phyloP scores from a whole-genome alignment of 2,113 vertebrate genomes.

The Strigops habroptila region DNA sequence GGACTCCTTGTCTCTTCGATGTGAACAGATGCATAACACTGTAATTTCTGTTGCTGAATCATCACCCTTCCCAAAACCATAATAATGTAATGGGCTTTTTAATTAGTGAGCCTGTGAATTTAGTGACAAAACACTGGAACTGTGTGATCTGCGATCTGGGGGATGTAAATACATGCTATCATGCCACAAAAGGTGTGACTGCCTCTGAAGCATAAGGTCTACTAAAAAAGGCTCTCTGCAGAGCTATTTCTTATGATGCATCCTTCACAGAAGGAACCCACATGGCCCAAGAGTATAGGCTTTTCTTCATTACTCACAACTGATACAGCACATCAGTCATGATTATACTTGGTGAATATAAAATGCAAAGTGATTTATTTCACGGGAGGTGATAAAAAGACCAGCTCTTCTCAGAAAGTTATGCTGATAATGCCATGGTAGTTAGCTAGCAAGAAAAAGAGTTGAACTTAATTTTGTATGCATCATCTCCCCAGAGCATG shows the following conservation, averaged over 20 bases:
- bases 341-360: not conserved
- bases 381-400: not conserved
- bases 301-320: not conserved
- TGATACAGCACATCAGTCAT: not conserved
- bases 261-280: not conserved
- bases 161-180: not conserved
- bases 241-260: not conserved
- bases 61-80: not conserved
- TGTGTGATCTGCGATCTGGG: not conserved
- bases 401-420: not conserved
- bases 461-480: not conserved
- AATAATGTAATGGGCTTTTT: not conserved
- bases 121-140: not conserved
- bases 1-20: not conserved
- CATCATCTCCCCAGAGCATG: not conserved
- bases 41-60: not conserved
- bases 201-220: not conserved
- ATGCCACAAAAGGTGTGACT: not conserved
- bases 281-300: not conserved
- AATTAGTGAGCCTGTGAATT: slow-evolving; percentile 2
- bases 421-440: not conserved
- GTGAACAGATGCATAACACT: not conserved
- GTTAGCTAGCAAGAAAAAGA: not conserved
- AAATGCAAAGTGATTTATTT: not conserved
- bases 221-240: not conserved